Percentiles rank a stretch among this genome's conserved stretches.
Conservation (phyloP, 2,888 invertebrate species). For the Cyrtodaria siliqua region DNA sequence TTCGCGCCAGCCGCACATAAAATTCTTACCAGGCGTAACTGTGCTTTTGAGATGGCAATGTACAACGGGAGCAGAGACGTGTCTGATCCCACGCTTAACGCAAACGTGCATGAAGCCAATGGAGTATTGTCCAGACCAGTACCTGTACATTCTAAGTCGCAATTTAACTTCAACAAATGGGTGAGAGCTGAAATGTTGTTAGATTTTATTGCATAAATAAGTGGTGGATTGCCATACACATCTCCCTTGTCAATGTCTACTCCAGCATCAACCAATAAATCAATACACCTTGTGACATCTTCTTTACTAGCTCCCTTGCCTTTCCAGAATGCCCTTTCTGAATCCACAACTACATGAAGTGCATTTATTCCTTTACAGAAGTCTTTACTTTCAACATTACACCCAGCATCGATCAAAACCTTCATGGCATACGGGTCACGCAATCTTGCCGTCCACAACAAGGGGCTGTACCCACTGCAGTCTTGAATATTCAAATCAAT, state of each 20-base stretch:
- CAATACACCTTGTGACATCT: conserved; percentile 48
- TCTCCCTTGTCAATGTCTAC: conserved; percentile 53
- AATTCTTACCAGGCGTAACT: conserved; percentile 36
- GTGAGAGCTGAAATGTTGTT: conserved; percentile 52
- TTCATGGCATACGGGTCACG: conserved; percentile 52
- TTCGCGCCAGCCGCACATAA: conserved; percentile 43
- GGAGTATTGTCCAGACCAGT: neutral
- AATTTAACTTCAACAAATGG: conserved; percentile 54
- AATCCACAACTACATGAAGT: conserved; percentile 50
- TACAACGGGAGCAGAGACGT: conserved; percentile 43
- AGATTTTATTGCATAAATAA: conserved; percentile 57
- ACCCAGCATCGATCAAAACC: conserved; percentile 53
- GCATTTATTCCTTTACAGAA: conserved; percentile 36
- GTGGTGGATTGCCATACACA: conserved; percentile 49
- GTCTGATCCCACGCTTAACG: neutral
- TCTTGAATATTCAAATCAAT: conserved; percentile 59
- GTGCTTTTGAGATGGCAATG: conserved; percentile 52
- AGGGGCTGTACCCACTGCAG: conserved; percentile 55
- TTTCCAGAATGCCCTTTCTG: conserved; percentile 50
- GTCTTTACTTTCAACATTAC: conserved; percentile 50
- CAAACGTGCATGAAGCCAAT: conserved; percentile 30
- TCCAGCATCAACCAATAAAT: conserved; percentile 42
- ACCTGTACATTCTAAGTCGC: conserved; percentile 29
- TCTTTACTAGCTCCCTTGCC: conserved; percentile 32
- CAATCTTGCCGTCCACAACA: conserved; percentile 52